Base-by-base conservation (phyloP, 2,113 vertebrate genomes). In the Hyperopisus bebe region DNA sequence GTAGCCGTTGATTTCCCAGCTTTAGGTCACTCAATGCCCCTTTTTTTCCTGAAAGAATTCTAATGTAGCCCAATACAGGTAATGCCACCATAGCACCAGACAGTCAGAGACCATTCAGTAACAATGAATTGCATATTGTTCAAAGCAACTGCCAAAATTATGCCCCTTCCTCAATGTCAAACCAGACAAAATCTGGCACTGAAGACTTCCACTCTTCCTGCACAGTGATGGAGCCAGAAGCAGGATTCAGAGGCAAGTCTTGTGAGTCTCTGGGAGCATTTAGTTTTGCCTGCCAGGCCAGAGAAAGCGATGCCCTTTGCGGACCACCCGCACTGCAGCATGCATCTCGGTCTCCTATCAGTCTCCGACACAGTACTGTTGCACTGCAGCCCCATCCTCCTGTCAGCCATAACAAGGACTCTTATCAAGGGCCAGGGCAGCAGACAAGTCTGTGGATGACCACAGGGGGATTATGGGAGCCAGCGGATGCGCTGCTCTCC, bases 351-450 rank as follows among this genome's bases (percentile, higher is more conserved):
- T 46, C 53, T 58, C 87, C 77, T 24, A 77, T 77, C 66, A 82
- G 35, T 82, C 48, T 46, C 88, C 6, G 48, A 42, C 77, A 53
- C 88, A 42, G 88, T 8, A 1, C 88, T 44, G 51, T 42, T 17
- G 10, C 88, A 77, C n/a, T 3, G 2, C 44, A 21, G 70, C 51
- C 39, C 50, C 19, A 46, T 82, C 48, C 74, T 53, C 77, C 35
- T 6, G 47, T 83, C 88, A 83, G 88, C 50, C 88, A 89, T 83
- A 89, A 89, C 88, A 89, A 42, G 77, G 10, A 13, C 39, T 55
- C 50, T 89, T 89, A 84, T 84, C 88, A 84, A 35, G 17, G 87
- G 70, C 77, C 39, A 27, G 88, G 35, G 50, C 77, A 42, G 88
- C 50, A 89, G 88, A 35, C 77, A 5, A 50, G 47, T 15, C 77